Base-by-base conservation (phyloP, 2,113 vertebrate genomes). In the Syrrhaptes paradoxus region DNA sequence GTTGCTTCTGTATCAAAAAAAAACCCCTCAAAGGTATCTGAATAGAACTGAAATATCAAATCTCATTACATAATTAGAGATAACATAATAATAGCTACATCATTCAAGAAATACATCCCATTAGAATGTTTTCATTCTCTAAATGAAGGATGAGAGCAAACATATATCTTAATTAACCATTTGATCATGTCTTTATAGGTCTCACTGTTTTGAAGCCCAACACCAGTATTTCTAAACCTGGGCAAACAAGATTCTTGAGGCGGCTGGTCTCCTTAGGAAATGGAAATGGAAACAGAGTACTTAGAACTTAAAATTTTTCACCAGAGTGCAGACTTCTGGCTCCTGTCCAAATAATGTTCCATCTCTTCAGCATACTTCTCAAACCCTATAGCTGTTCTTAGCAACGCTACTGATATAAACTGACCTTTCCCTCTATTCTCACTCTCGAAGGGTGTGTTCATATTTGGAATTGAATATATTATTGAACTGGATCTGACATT, bases 361-460 rank as follows among this genome's bases (percentile, higher is more conserved):
- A 80, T 89, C 54, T 71, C 68, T 62, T 80, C 89, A 95, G 49
- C 61, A 34, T 67, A 6, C 17, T 88, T 83, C 76, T 89, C 65
- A 52, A 78, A 51, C 11, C 25, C 45, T 49, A 41, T 31, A 78
- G 68, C 34, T 85, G 55, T 63, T 93, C 68, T 73, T 81, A 81
- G 68, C 72, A 84, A 41, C 2, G 0, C 38, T 55, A 63, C 77
- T 80, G 63, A 77, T 58, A 90, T 66, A 75, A 81, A 71, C 75
- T 90, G 83, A 89, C 86, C 89, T 95, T 95, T 90, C 76, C 57
- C 52, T 93, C 85, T 85, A n/a, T 17, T 71, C 70, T 75, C 70
- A 32, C 20, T 61, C 67, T 90, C 70, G 31, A 13, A 90, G 73
- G 14, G 14, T 67, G 63, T 61, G 58, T 52, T 89, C 83, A 29